Base-by-base conservation (phyloP, 2,888 invertebrate species). In the Thyatira batis region DNA sequence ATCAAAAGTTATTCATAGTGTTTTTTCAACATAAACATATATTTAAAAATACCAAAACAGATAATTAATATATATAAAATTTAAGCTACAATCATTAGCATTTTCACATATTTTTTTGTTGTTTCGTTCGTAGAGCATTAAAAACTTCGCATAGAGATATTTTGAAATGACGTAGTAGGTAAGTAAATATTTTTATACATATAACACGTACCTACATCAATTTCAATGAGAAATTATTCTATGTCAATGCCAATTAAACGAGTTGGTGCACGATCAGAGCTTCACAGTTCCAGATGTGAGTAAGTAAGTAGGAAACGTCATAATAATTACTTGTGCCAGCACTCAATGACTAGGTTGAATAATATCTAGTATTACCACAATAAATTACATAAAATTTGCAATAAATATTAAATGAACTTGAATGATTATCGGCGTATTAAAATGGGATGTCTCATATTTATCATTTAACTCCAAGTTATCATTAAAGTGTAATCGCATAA, bases 381-480 rank as follows among this genome's bases (percentile, higher is more conserved):
- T 27, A 48, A 48, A 48, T 48, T 48, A 48, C 28, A 27, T 28
- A 25, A 48, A 48, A 48, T 10, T 17, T 28, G 28, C 48, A 27
- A 48, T 48, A 27, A 48, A 48, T 48, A 10, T 27, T 28, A 27
- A 28, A 27, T 13, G 48, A 48, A 48, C 11, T 17, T 27, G 20
- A 48, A 48, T 4, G 20, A 48, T 48, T 27, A 28, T 48, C 27
- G 17, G 17, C 23, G 21, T 48, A 48, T 48, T 48, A 48, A 48
- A 48, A 48, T 20, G 28, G 27, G 48, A 48, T 48, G 48, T 48
- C 10, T 28, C 48, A 17, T 28, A 48, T 48, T 48, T 48, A 28
- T 48, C 48, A 27, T 28, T 48, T 3, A 13, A 27, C 13, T 48
- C 28, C 25, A 20, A 28, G 27, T 48, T 48, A 48, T 48, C 20